Base-by-base conservation (phyloP, 2,888 invertebrate species). In the Tenodera sinensis region DNA sequence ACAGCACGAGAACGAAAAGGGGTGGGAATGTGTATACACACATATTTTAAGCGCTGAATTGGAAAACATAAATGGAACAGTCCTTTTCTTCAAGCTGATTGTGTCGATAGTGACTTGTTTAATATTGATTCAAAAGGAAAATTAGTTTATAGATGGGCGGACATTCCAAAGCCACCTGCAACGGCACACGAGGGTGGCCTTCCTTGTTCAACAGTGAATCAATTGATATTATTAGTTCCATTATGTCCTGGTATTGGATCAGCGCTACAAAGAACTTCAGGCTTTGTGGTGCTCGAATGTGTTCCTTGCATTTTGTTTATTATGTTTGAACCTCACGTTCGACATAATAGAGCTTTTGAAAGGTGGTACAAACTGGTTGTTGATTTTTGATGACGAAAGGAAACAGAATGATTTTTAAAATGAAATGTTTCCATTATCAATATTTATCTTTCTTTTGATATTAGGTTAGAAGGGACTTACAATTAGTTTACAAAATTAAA, bases 31-130 rank as follows among this genome's bases (percentile, higher is more conserved):
- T 71, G 54, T 71, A 71, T 71, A 71, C 54, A 54, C 14, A 25
- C 25, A 71, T 20, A 25, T 71, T 71, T 71, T 71, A 71, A 25
- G 25, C 14, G 54, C 15, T 71, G 15, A 20, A 71, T 71, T 71
- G 54, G 54, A 71, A 71, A 71, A 25, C 25, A 6, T 71, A 71
- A 71, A 71, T 71, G 15, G 54, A 71, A 71, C 54, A 71, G 25
- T 20, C 54, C 54, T 71, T 71, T 42, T 71, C 15, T 71, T 71
- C 54, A 71, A 71, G 25, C 54, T 82, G 84, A 88, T 88, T 88
- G 88, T 88, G 34, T 85, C 81, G 81, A n/a, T 85, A 54, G 85
- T 88, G 88, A 84, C 88, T 88, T 85, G 88, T 88, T 81, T 84
- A 85, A 88, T 88, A 88, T 88, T 84, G 88, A 84, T 88, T 88